Conservation (phyloP, 2,888 invertebrate species). For the Caenorhabditis zanzibari region DNA sequence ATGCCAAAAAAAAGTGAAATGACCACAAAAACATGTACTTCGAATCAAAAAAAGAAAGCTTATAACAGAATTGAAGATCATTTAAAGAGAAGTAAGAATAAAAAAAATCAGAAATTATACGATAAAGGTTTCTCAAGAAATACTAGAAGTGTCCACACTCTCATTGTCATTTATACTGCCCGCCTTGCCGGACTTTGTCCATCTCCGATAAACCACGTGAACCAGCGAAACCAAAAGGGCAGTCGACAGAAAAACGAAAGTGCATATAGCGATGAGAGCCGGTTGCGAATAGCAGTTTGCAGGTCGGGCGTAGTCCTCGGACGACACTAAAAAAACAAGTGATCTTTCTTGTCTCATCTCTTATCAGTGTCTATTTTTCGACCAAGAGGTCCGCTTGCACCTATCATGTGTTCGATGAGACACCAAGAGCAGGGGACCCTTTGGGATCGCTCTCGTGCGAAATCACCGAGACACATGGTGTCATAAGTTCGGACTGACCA, state of each 20-base stretch:
- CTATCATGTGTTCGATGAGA: constrained; percentile 62
- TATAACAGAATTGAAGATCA: constrained; percentile 25
- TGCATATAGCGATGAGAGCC: constrained; percentile 56
- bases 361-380: constrained; percentile 40
- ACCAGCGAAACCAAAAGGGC: constrained; percentile 54
- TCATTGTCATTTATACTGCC: constrained; percentile 55
- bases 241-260: constrained; percentile 62
- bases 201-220: constrained; percentile 64
- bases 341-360: constrained; percentile 19
- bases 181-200: constrained; percentile 60
- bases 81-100: background rate
- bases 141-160: constrained; percentile 49
- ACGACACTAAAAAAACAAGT: constrained; percentile 61
- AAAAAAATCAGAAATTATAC: background rate
- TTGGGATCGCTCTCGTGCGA: constrained; percentile 27
- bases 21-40: constrained; percentile 33
- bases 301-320: constrained; percentile 58
- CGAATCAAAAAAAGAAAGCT: constrained; percentile 34
- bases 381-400: constrained; percentile 57
- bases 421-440: constrained; percentile 29
- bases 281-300: constrained; percentile 60
- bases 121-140: constrained; percentile 30
- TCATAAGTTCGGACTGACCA: constrained; percentile 69
- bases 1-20: constrained; percentile 34
- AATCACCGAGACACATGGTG: constrained; percentile 55